phyloP scores from a whole-genome alignment of 2,888 invertebrate genomes.

The Chymomyza caudatula region DNA sequence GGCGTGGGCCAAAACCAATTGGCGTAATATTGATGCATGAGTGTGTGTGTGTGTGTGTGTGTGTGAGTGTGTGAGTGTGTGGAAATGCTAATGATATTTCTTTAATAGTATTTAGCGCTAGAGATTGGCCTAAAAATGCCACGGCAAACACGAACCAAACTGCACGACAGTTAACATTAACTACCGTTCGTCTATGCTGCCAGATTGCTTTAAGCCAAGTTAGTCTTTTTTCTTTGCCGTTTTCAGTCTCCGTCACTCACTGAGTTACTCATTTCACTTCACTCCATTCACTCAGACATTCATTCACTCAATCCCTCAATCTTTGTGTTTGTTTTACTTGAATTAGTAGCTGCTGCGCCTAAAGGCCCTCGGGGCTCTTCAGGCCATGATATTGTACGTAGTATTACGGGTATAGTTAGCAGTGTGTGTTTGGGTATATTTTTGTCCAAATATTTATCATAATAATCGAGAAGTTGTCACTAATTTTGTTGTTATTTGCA shows the following conservation, averaged over 20 bases:
- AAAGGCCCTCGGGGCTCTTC: too few species aligned
- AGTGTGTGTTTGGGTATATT: not conserved
- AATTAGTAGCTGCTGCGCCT: too few species aligned
- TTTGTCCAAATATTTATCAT: conserved; percentile 12
- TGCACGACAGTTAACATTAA: not conserved
- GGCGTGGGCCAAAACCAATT: not conserved
- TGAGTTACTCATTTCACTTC: not conserved
- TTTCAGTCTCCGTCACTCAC: not conserved
- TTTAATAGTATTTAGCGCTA: not conserved
- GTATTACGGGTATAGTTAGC: not conserved
- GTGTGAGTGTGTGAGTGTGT: too few species aligned
- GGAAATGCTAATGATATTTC: not conserved
- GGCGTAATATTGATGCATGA: too few species aligned
- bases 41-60: too few species aligned
- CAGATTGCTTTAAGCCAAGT: not conserved
- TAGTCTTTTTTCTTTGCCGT: not conserved
- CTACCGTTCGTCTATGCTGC: not conserved
- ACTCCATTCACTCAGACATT: not conserved
- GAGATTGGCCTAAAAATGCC: conserved; percentile 3
- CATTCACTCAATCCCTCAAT: not conserved
- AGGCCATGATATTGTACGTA: not conserved
- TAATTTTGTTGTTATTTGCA: conserved; percentile 40
- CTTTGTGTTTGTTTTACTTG: not conserved
- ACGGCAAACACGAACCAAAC: not conserved
- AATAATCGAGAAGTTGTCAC: conserved; percentile 35